A percentile compares a stretch with the other conserved stretches of the same genome.
Conservation (phyloP, 2,113 vertebrate species). For the Brachirus orientalis region DNA sequence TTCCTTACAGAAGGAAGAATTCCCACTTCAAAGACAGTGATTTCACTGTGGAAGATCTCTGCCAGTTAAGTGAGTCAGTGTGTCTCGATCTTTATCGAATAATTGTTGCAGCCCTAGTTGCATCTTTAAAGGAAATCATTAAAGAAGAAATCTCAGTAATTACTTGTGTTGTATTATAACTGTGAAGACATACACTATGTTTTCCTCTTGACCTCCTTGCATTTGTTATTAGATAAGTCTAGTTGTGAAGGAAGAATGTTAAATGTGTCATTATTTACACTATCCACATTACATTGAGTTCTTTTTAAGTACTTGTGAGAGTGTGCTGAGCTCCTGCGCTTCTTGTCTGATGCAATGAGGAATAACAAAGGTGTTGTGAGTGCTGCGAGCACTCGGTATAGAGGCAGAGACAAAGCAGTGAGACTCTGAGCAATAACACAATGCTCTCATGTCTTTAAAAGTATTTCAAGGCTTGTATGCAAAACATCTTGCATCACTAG, state of each 20-base stretch:
- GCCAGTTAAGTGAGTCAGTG: slow-evolving; percentile 90
- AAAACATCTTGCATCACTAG: slow-evolving; percentile 32
- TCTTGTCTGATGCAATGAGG: slow-evolving; percentile 30
- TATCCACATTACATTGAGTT: not conserved
- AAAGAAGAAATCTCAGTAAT: too few species aligned
- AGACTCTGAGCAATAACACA: not conserved
- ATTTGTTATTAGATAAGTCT: not conserved
- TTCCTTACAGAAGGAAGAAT: slow-evolving; percentile 88
- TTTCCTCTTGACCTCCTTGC: not conserved
- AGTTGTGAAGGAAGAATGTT: not conserved
- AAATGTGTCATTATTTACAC: not conserved
- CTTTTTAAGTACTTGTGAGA: not conserved
- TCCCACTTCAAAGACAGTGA: slow-evolving; percentile 87
- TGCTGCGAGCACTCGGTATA: not conserved
- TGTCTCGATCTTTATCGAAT: not conserved
- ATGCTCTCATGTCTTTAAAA: too few species aligned
- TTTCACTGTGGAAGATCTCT: slow-evolving; percentile 93
- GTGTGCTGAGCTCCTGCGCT: not conserved
- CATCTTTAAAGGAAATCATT: too few species aligned
- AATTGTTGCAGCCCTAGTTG: too few species aligned
- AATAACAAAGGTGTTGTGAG: not conserved
- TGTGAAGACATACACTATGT: not conserved
- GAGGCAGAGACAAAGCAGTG: not conserved
- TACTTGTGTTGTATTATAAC: not conserved
- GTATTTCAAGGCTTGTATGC: too few species aligned